Conservation (phyloP, 2,113 vertebrate species). For the Sakesphorus luctuosus region DNA sequence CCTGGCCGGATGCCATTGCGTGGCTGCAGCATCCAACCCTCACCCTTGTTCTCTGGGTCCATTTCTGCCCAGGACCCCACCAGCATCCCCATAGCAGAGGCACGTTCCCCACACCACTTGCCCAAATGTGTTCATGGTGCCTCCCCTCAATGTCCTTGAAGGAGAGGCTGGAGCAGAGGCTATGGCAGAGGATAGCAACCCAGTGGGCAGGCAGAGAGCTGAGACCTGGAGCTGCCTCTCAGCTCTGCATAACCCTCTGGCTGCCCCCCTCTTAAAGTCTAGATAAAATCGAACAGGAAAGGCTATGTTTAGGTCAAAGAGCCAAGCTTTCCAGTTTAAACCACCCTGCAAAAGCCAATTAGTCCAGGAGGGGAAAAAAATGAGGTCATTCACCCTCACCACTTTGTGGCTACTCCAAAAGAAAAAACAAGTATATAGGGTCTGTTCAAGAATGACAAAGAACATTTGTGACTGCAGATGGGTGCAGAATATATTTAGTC, state of each 20-base stretch:
- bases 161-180: background rate
- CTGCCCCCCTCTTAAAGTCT: background rate
- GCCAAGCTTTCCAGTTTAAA: background rate
- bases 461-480: constrained; percentile 50
- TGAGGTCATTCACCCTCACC: constrained; percentile 46
- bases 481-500: constrained; percentile 49
- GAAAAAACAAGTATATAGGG: constrained; percentile 18
- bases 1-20: fast-evolving
- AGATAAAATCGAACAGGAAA: background rate
- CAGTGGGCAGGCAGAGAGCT: background rate
- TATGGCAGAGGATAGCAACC: background rate
- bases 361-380: background rate
- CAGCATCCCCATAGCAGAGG: fast-evolving
- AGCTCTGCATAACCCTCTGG: background rate
- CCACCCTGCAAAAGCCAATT: constrained; percentile 30
- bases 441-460: constrained; percentile 55
- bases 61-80: background rate
- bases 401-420: constrained; percentile 53
- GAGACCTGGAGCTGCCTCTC: background rate
- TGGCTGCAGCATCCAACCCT: background rate
- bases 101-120: fast-evolving
- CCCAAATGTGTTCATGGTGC: background rate
- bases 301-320: background rate
- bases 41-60: background rate
- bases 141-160: fast-evolving